phyloP scores from a whole-genome alignment of 2,797 vertebrate genomes.

The Thamnophis elegans region DNA sequence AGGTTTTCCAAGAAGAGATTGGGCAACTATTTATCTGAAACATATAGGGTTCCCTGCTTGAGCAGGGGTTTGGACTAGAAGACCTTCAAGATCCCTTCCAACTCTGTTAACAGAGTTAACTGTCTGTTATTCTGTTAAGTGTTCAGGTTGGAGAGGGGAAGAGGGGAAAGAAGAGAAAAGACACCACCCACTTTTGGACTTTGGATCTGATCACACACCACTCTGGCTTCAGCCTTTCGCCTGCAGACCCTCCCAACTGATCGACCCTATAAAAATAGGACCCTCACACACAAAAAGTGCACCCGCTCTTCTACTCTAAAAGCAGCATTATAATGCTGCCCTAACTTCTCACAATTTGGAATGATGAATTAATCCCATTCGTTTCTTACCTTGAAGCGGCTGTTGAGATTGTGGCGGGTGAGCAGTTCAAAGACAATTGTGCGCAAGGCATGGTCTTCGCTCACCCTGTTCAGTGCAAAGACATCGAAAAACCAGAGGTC shows the following conservation, averaged over 20 bases:
- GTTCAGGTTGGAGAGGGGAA: too few species aligned
- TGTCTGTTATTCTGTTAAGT: too few species aligned
- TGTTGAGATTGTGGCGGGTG: slow-evolving; percentile 88
- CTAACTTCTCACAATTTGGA: not conserved
- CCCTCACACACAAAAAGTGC: not conserved
- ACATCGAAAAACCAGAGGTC: slow-evolving; percentile 92
- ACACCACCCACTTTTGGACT: not conserved
- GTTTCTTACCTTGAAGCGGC: slow-evolving; percentile 84
- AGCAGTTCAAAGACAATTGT: slow-evolving; percentile 87
- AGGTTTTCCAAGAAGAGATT: too few species aligned
- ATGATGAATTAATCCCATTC: not conserved
- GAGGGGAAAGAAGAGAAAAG: not conserved
- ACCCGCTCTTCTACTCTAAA: not conserved
- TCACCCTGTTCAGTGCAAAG: slow-evolving; percentile 83
- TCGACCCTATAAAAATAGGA: not conserved
- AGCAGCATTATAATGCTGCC: not conserved
- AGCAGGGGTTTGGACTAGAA: too few species aligned
- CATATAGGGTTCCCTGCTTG: too few species aligned
- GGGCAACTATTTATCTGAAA: too few species aligned
- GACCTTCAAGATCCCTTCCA: too few species aligned
- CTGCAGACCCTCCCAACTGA: not conserved
- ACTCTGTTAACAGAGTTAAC: too few species aligned
- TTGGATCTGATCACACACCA: not conserved
- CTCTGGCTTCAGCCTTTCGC: not conserved
- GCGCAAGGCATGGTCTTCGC: slow-evolving; percentile 80